Conservation (phyloP, 2,797 vertebrate genomes). For the Falco concolor region DNA sequence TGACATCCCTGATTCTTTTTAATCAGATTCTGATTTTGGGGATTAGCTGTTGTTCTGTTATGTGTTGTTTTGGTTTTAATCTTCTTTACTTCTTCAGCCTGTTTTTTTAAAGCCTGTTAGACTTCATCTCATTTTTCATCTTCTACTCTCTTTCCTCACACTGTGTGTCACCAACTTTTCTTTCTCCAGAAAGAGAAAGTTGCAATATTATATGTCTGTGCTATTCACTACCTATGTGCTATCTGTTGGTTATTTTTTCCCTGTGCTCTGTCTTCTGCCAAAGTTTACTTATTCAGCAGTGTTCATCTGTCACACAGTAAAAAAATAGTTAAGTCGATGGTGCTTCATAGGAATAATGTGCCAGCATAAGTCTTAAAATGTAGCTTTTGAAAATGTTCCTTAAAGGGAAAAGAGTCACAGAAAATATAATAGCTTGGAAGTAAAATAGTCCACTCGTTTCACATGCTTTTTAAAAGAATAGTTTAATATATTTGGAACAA, state of each 20-base stretch:
- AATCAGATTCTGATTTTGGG: neutral
- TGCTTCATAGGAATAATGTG: neutral
- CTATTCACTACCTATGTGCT: neutral
- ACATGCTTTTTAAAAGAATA: neutral
- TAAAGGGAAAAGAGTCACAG: neutral
- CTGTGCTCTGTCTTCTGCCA: neutral
- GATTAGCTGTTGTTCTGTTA: neutral
- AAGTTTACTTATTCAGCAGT: neutral
- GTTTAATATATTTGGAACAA: neutral
- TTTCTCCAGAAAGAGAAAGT: neutral
- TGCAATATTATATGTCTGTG: neutral
- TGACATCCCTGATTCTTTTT: neutral
- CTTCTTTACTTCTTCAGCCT: neutral
- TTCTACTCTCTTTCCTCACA: neutral
- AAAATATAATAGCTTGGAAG: neutral
- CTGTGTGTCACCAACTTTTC: neutral
- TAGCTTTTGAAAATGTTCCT: neutral
- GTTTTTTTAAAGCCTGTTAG: neutral
- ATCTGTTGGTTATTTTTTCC: neutral
- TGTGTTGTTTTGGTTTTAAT: neutral
- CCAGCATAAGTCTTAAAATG: neutral
- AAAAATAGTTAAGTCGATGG: neutral
- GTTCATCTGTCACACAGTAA: neutral
- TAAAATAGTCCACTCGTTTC: neutral
- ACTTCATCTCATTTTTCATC: neutral